A percentile compares a stretch with the other conserved stretches of the same genome.
phyloP scores from a whole-genome alignment of 2,797 vertebrate species.

The Enteromius argenteus region DNA sequence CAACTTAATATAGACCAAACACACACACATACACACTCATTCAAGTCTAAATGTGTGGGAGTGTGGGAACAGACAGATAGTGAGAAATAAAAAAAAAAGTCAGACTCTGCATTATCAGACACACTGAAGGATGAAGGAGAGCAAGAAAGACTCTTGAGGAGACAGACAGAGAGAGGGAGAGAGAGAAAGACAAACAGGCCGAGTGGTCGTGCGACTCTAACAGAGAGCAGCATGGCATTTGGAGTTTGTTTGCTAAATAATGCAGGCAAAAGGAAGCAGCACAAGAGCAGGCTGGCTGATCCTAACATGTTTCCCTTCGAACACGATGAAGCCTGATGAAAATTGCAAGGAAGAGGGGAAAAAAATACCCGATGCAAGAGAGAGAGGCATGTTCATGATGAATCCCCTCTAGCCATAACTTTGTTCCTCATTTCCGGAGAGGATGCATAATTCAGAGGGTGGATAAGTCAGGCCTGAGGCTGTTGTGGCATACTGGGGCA shows the following conservation, averaged over 20 bases:
- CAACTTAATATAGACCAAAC: slow-evolving; percentile 87
- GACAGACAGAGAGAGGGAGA: neutral
- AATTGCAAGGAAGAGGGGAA: slow-evolving; percentile 52
- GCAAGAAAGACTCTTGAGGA: slow-evolving; percentile 22
- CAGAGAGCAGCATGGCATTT: slow-evolving; percentile 50
- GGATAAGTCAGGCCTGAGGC: slow-evolving; percentile 57
- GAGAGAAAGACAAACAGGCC: slow-evolving; percentile 30
- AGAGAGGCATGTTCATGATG: slow-evolving; percentile 60
- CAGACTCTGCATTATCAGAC: slow-evolving; percentile 11
- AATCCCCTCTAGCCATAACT: slow-evolving; percentile 62
- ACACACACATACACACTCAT: slow-evolving; percentile 27
- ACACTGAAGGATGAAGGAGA: slow-evolving; percentile 26
- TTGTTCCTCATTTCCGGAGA: slow-evolving; percentile 63
- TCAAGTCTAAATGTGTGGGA: slow-evolving; percentile 46
- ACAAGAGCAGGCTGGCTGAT: slow-evolving; percentile 51
- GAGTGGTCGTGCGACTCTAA: slow-evolving; percentile 43
- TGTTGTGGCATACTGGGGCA: slow-evolving; percentile 34
- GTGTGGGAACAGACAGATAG: slow-evolving; percentile 22
- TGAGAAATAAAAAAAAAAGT: slow-evolving; percentile 24
- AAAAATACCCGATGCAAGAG: slow-evolving; percentile 57
- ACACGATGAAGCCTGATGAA: slow-evolving; percentile 55
- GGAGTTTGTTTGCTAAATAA: slow-evolving; percentile 69
- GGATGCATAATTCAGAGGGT: slow-evolving; percentile 63
- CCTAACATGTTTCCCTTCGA: slow-evolving; percentile 56
- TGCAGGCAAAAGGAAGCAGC: slow-evolving; percentile 62